Base-by-base conservation (phyloP, 2,113 vertebrate genomes). In the Lophius piscatorius region DNA sequence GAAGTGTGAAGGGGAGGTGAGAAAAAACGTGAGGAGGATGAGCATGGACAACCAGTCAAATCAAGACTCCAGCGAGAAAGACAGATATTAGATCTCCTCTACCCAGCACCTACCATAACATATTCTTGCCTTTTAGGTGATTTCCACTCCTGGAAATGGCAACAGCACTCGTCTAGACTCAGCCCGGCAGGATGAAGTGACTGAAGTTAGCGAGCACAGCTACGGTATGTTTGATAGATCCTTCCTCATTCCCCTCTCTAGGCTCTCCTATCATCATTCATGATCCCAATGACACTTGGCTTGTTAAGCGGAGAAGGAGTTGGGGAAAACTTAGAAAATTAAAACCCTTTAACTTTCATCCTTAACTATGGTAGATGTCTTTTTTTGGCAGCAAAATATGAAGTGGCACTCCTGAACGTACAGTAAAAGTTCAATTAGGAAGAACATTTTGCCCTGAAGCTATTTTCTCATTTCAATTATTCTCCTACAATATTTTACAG, bases 81-180 rank as follows among this genome's bases (percentile, higher is more conserved):
- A 67, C 58, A 74, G 39, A 45, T 45, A 61, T 82, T 73, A 74
- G 59, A 83, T 84, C 20, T 75, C 56, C 74, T 68, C 68, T 42
- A 67, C 42, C 51, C 39, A 8, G 40, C 77, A 47, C 52, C 45
- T 13, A 23, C 69, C 59, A 83, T 67, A 61, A 79, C 76, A 70
- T 41, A 83, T 83, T 80, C 44, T 18, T 10, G 41, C 60, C 57
- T 89, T 81, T 74, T 60, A 87, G 78, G 67, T 71, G 70, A 74
- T 85, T 87, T 78, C 67, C 36, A 58, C 70, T 74, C 29, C 72
- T 84, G 83, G 85, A 81, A 81, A 36, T 55, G 74, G 54, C 74
- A 82, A 81, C 87, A 74, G 76, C 42, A 60, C 77, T 70, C 21
- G 4, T 45, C 63, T 82, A 47, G 51, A 60, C 82, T 78, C 62